phyloP scores from a whole-genome alignment of 2,797 vertebrate genomes.

The Pristis pectinata region DNA sequence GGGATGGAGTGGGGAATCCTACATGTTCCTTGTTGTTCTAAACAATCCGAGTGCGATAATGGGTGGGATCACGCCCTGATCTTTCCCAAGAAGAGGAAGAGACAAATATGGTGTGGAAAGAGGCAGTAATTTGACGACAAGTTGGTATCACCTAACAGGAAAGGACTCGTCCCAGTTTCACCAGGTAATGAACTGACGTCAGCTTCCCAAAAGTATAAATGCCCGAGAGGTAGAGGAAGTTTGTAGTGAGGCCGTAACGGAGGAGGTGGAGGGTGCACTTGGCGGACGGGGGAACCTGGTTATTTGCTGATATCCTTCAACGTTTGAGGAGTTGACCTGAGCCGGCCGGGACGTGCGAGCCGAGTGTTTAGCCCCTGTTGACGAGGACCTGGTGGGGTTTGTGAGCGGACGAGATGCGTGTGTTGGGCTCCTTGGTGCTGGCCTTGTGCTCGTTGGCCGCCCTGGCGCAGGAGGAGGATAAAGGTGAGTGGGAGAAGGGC shows the following conservation, averaged over 20 bases:
- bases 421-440: background rate
- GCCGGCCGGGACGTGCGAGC: background rate
- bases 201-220: background rate
- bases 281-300: too few relatives aligned
- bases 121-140: background rate
- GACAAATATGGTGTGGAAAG: background rate
- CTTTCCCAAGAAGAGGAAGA: background rate
- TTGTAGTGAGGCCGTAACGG: background rate
- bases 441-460: background rate
- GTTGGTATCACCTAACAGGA: background rate
- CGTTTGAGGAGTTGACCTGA: background rate
- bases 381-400: background rate
- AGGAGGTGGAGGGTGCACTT: background rate
- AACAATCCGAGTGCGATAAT: background rate
- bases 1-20: background rate
- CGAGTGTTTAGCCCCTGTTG: too few relatives aligned
- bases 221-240: background rate
- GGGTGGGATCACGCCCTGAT: background rate
- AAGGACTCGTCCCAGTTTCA: background rate
- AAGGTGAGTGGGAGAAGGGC: background rate
- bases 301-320: too few relatives aligned
- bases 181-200: conserved; percentile 22
- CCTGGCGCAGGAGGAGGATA: background rate
- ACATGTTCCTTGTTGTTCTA: background rate
- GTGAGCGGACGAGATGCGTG: background rate